A percentile compares a stretch with the other conserved stretches of the same genome.
These are phyloP conservation scores for Mactromeris polynyma DNA, from an alignment of 2,888 invertebrate genomes.

Conservation along the genomic window DNA sequence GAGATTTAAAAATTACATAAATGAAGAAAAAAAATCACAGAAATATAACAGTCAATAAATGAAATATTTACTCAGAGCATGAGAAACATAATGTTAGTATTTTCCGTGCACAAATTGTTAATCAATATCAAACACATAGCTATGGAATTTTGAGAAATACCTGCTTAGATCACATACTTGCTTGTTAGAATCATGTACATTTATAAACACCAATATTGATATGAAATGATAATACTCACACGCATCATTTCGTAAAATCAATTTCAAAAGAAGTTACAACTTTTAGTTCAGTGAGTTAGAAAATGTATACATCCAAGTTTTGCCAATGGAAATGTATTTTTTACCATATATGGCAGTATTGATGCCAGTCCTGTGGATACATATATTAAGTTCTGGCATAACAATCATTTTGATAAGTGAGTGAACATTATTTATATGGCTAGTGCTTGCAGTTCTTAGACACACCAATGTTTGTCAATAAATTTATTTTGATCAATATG, in stretches of 20 bases:
- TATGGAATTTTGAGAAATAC: background rate
- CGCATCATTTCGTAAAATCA: background rate
- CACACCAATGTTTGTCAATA: no score
- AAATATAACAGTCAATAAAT: background rate
- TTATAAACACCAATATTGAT: background rate
- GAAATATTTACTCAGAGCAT: background rate
- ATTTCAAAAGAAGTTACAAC: background rate
- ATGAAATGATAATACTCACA: background rate
- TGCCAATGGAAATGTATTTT: background rate
- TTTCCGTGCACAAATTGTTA: background rate
- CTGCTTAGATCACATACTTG: no score
- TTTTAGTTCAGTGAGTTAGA: background rate
- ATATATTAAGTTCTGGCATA: no score
- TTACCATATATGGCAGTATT: background rate
- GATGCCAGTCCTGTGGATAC: no score
- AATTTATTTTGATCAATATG: no score
- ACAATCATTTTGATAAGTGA: no score
- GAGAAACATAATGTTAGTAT: background rate
- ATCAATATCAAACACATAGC: background rate
- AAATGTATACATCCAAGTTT: background rate
- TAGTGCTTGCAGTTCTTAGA: no score
- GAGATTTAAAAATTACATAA: slow-evolving; percentile 1
- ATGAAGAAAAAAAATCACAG: background rate
- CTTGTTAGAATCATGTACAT: no score
- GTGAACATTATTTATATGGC: no score